Conservation (phyloP, 1,140 invertebrate genomes). For the Drosophila bocki region DNA sequence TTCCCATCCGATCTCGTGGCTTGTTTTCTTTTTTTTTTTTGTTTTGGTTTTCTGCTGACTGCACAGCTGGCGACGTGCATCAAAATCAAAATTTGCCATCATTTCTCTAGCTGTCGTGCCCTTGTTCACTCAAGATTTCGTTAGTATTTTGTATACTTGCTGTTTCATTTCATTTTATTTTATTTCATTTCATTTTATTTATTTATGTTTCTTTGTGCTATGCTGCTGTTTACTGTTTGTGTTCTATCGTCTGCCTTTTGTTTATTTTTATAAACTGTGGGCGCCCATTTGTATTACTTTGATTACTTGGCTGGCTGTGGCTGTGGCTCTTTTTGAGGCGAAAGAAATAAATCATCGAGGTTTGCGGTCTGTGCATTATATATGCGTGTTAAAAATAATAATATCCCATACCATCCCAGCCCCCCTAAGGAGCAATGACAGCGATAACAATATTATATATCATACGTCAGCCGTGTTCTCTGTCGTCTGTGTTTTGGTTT, state of each 20-base stretch:
- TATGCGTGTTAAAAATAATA: constrained; percentile 50
- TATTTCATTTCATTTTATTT: constrained; percentile 26
- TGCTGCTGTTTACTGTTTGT: constrained; percentile 42
- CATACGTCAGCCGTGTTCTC: constrained; percentile 36
- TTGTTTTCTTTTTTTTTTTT: constrained; percentile 14
- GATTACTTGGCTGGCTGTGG: constrained; percentile 59
- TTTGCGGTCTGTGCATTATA: constrained; percentile 48
- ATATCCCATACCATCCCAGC: constrained; percentile 18
- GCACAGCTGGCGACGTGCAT: constrained; percentile 75
- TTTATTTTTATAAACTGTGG: constrained; percentile 62
- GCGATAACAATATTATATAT: constrained; percentile 32
- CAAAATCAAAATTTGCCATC: constrained; percentile 79
- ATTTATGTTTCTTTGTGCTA: constrained; percentile 14
- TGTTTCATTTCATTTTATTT: constrained; percentile 9
- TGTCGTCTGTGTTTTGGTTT: constrained; percentile 1
- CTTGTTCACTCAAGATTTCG: constrained; percentile 53
- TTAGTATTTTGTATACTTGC: constrained; percentile 21
- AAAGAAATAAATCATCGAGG: constrained; percentile 67
- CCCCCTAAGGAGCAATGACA: constrained; percentile 39
- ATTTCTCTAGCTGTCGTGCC: constrained; percentile 67
- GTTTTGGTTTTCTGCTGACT: constrained; percentile 44
- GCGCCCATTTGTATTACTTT: constrained; percentile 54
- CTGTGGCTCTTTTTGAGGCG: constrained; percentile 26
- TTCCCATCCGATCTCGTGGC: constrained; percentile 8
- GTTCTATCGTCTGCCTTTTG: constrained; percentile 21